Base-by-base conservation (phyloP, 2,797 vertebrate genomes). In the Hapalemur alaotrensis region DNA sequence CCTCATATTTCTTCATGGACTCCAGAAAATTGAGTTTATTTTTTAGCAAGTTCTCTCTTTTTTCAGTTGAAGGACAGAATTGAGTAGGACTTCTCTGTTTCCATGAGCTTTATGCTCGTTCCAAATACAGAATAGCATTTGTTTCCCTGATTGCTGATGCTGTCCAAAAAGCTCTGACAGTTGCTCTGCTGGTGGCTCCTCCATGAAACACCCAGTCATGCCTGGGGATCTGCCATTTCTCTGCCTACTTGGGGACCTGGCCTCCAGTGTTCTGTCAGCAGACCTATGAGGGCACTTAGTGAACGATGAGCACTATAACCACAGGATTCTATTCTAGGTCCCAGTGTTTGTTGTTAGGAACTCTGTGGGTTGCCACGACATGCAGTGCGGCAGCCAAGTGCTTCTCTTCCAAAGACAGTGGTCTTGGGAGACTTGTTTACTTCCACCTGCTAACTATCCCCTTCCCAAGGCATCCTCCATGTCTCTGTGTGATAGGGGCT, bases 41-140 rank as follows among this genome's bases (percentile, higher is more conserved):
- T 75, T 97, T 89, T 52, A 97, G 73, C 20, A 98, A 48, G 28
- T 22, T 93, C 23, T 98, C 93, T 98, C 93, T 93, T 98, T 97
- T 82, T 97, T 65, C 89, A 89, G 81, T 95, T 96, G 48, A 97
- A 97, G 70, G 95, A 86, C 63, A 97, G 94, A 86, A 93, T 78
- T 20, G 81, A 91, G 43, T 91, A 86, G 43, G 95, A 86, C 70
- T 91, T 97, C 54, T 97, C 43, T 8, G 32, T 96, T 0, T 2
- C 85, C 69, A 25, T n/a, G 23, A 91, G 50, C 12, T 48, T 57
- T 2, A 41, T 59, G 57, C 72, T 96, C 3, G 63, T 84, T 22
- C 61, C 38, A 76, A 85, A 85, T 72, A 28, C 35, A 7, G 10
- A 79, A 54, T 11, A 30, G 25, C 0, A 3, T 48, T 61, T 10